These are phyloP conservation scores for Neocrepidodera transversa DNA, from an alignment of 2,888 invertebrate genomes.

Conservation along the genomic window DNA sequence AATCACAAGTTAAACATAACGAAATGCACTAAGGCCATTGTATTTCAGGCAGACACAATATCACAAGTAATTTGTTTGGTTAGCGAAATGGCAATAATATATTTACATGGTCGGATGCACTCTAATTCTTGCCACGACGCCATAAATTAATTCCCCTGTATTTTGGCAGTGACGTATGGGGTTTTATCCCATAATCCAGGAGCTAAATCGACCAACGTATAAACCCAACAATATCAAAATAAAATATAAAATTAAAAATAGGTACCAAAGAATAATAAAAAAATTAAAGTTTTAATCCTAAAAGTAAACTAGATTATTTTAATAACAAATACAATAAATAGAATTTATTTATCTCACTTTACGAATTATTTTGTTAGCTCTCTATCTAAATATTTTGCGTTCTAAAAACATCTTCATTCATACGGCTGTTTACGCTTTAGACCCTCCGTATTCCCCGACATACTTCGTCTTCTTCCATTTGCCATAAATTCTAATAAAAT, in stretches of 20 bases:
- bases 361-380: too few species aligned
- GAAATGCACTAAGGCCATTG: too few species aligned
- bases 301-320: too few species aligned
- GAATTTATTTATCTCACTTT: too few species aligned
- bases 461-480: slow-evolving; percentile 51
- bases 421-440: slow-evolving; percentile 50
- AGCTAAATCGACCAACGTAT: slow-evolving; percentile 8
- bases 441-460: slow-evolving; percentile 48
- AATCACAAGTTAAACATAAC: too few species aligned
- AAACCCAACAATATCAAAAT: neutral
- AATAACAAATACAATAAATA: too few species aligned
- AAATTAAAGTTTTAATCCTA: too few species aligned
- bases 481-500: slow-evolving; percentile 55
- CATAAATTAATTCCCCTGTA: slow-evolving; percentile 53
- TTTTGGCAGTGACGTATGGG: slow-evolving; percentile 30
- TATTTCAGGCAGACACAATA: too few species aligned
- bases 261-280: too few species aligned
- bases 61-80: slow-evolving; percentile 53
- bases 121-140: slow-evolving; percentile 55
- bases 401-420: slow-evolving; percentile 53
- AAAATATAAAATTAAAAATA: neutral
- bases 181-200: slow-evolving; percentile 23
- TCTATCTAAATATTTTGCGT: slow-evolving; percentile 9
- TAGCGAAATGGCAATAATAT: slow-evolving; percentile 55
- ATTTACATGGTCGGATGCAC: slow-evolving; percentile 58